Evolutionary conservation across 2,888 invertebrate species (phyloP).

Genomic region (Peribatodes rhomboidaria): DNA sequence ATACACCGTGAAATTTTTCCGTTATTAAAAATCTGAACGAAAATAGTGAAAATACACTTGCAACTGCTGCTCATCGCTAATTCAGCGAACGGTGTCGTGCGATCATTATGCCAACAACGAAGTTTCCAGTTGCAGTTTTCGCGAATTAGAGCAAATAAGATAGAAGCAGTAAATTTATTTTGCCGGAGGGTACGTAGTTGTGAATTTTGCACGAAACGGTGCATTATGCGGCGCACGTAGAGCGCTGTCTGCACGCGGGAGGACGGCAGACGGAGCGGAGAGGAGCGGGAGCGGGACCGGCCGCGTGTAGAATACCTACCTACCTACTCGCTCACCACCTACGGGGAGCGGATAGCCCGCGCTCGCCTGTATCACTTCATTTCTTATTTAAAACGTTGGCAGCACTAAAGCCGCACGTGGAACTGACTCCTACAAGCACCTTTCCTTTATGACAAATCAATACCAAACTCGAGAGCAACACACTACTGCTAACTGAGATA

Average conservation of each 20-base stretch:
- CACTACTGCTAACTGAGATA: constrained; percentile 31
- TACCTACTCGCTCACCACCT: constrained; percentile 51
- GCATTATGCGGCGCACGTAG: constrained; percentile 85
- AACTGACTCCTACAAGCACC: constrained; percentile 65
- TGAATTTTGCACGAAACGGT: constrained; percentile 82
- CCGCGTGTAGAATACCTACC: constrained; percentile 41
- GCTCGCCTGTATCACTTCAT: constrained; percentile 74
- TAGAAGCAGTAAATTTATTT: constrained; percentile 83
- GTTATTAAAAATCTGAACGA: constrained; percentile 55
- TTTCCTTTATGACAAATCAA: constrained; percentile 63
- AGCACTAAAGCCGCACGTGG: constrained; percentile 70
- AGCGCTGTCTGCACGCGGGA: constrained; percentile 74
- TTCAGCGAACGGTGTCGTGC: constrained; percentile 59
- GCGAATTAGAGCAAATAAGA: constrained; percentile 83
- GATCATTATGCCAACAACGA: constrained; percentile 61
- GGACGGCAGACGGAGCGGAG: constrained; percentile 60
- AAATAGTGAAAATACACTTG: constrained; percentile 29
- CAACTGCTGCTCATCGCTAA: constrained; percentile 52
- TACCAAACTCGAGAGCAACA: constrained; percentile 41
- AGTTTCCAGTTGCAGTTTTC: constrained; percentile 71
- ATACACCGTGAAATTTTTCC: constrained; percentile 58
- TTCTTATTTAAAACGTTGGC: constrained; percentile 77
- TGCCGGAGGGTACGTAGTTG: constrained; percentile 77
- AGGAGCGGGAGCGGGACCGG: constrained; percentile 53
- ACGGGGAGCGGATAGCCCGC: constrained; percentile 54